phyloP scores from a whole-genome alignment of 2,797 vertebrate genomes.

The Anguilla pacifica region DNA sequence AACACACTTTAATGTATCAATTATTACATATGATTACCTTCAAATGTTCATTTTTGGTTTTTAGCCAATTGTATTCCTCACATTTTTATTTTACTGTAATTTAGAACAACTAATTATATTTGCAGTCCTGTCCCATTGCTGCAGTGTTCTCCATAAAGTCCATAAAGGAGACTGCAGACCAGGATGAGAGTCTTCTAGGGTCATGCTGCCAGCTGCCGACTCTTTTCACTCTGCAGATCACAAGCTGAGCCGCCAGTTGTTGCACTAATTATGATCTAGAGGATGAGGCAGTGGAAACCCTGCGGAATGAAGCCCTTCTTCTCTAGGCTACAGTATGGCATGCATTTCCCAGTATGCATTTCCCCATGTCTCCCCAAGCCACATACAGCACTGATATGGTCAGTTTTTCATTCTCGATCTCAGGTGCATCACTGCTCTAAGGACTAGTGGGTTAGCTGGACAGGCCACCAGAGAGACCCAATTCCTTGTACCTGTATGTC shows the following conservation, averaged over 20 bases:
- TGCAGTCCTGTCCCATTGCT: background rate
- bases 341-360: background rate
- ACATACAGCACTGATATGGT: background rate
- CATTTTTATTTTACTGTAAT: background rate
- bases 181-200: background rate
- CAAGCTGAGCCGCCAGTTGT: background rate
- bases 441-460: background rate
- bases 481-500: background rate
- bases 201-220: background rate
- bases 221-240: background rate
- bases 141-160: background rate
- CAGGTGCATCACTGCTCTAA: background rate
- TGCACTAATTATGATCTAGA: background rate
- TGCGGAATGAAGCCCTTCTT: background rate
- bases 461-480: background rate
- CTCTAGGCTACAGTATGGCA: background rate
- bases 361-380: background rate
- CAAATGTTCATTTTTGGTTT: background rate
- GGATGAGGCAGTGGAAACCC: background rate
- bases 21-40: background rate
- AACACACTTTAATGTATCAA: background rate
- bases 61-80: background rate
- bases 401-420: background rate
- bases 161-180: background rate
- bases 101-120: background rate